phyloP scores from a whole-genome alignment of 2,113 vertebrate species.

The Pteronura brasiliensis region DNA sequence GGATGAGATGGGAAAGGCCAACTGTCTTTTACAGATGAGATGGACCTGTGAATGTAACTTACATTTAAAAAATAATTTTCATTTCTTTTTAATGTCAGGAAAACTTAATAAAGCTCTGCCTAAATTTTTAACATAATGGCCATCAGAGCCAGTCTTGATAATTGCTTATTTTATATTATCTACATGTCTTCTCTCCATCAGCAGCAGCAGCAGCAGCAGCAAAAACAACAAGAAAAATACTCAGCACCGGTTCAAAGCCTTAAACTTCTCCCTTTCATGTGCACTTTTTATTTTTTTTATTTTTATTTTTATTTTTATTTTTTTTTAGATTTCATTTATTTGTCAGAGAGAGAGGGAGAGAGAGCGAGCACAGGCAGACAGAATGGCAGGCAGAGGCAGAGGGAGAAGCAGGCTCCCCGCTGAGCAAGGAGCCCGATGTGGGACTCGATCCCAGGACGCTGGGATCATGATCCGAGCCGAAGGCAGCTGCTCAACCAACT shows the following conservation, averaged over 20 bases:
- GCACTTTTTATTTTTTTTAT: not conserved
- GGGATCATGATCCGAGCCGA: too few species aligned
- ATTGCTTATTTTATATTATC: not conserved
- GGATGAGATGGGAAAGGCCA: not conserved
- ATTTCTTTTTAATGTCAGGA: not conserved
- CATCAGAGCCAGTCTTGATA: not conserved
- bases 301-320: too few species aligned
- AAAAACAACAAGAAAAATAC: not conserved
- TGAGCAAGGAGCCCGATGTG: too few species aligned
- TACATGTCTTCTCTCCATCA: not conserved
- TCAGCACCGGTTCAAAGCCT: rapidly evolving
- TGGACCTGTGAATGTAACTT: not conserved
- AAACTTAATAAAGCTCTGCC: not conserved
- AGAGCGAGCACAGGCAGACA: too few species aligned
- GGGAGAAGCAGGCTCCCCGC: too few species aligned
- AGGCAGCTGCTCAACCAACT: too few species aligned
- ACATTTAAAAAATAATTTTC: not conserved
- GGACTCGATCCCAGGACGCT: too few species aligned
- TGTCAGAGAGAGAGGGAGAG: too few species aligned
- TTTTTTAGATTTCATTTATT: not conserved
- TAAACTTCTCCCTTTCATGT: not conserved
- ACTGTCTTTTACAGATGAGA: not conserved
- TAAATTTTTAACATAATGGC: not conserved
- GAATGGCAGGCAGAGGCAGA: too few species aligned
- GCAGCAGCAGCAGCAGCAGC: not conserved